Evolutionary conservation across 2,888 invertebrate genomes (phyloP), one percentile per base, ranked within the genome.

Genomic region (Oscheius sp.): DNA sequence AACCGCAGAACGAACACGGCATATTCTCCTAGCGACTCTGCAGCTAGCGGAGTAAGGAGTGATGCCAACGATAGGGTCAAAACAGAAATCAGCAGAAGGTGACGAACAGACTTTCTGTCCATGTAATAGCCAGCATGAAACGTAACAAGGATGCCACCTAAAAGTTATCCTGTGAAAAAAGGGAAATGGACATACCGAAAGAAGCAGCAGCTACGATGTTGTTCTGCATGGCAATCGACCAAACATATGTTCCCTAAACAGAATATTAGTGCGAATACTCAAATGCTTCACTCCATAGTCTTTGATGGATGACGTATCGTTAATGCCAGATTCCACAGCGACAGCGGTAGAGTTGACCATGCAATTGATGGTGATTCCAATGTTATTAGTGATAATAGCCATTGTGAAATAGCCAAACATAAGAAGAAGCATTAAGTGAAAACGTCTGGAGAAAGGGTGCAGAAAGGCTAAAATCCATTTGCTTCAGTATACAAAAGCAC

Each of bases 291-390:
- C 70, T n/a, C 59, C 70, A 13, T 59, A 70, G 32, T 59, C 58
- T n/a, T 21, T 58, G 21, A 70, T 35, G 33, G 11, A 33, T 7
- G 50, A 47, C 32, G 55, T 55, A 57, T 68, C 53, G 4, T 68
- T 21, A 13, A 42, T 33, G 2, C 55, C 68, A 9, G 55, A 53
- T 50, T 65, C 72, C 70, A 77, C 32, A 9, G 80, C 78, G 29
- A 83, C 78, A 11, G 84, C 85, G 21, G 85, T 85, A 2, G 84
- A 79, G 59, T 85, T 85, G 32, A 83, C 79, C 81, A 85, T 83
- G 50, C 85, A 85, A 21, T 79, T 79, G 72, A 85, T 53, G 9
- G 85, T 77, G 70, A 85, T 77, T 70, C 85, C 84, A 33, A 85
- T 80, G 57, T 80, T 84, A 21, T 77, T 74, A 9, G 82, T 75